Conservation (phyloP, 2,888 invertebrate genomes). For the Erannis defoliaria region DNA sequence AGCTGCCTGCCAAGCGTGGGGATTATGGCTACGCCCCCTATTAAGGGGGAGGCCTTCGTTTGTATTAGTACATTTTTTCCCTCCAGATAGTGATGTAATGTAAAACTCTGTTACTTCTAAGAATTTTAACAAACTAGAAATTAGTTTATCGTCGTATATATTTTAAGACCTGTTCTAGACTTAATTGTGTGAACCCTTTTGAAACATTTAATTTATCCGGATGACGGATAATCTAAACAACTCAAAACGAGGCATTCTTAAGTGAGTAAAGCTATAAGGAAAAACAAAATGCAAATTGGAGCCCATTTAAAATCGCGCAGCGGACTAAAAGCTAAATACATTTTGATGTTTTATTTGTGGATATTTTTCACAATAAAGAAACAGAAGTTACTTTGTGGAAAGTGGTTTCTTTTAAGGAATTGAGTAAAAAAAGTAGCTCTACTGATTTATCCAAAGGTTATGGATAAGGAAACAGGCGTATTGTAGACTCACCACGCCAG, state of each 20-base stretch:
- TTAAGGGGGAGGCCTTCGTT: too few species aligned
- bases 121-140: neutral
- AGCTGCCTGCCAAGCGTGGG: too few species aligned
- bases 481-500: too few species aligned
- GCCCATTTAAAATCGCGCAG: constrained; percentile 41
- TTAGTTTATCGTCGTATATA: neutral
- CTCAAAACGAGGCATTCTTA: constrained; percentile 35
- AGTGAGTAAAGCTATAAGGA: constrained; percentile 43
- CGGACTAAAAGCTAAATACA: constrained; percentile 38
- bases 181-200: constrained; percentile 11
- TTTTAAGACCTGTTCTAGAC: neutral
- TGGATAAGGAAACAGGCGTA: too few species aligned
- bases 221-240: constrained; percentile 26
- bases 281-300: constrained; percentile 46
- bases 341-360: constrained; percentile 41
- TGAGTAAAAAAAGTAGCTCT: neutral
- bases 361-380: constrained; percentile 23
- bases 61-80: too few species aligned
- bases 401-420: neutral
- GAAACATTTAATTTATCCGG: constrained; percentile 19
- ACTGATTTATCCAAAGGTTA: neutral
- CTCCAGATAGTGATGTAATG: too few species aligned
- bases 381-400: constrained; percentile 14
- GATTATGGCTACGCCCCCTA: too few species aligned
- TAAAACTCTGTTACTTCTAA: neutral